Conservation (phyloP, 1,140 invertebrate genomes). For the Protaetia brevitarsis region DNA sequence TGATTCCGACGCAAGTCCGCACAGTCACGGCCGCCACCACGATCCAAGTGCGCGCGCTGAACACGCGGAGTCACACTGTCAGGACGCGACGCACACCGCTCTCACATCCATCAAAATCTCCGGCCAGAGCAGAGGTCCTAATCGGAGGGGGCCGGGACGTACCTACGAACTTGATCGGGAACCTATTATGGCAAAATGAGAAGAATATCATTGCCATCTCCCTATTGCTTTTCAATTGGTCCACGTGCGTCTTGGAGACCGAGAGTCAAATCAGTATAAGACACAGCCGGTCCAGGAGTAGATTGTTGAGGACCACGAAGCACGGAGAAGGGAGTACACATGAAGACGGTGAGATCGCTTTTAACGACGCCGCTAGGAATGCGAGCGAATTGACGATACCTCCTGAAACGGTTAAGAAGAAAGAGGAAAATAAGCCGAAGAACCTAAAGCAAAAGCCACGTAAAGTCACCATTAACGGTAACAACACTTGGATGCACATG, state of each 20-base stretch:
- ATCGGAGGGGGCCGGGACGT: too few species aligned
- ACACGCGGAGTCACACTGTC: neutral
- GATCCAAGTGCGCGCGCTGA: conserved; percentile 24
- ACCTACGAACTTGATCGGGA: too few species aligned
- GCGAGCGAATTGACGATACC: conserved; percentile 21
- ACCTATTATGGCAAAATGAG: neutral
- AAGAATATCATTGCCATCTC: neutral
- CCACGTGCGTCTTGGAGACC: conserved; percentile 19
- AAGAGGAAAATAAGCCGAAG: conserved; percentile 11
- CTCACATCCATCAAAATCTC: neutral
- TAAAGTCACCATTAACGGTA: conserved; percentile 33
- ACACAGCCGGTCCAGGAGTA: conserved; percentile 33
- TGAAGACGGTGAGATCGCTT: conserved; percentile 24
- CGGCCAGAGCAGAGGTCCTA: neutral
- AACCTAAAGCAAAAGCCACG: conserved; percentile 25
- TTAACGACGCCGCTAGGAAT: neutral
- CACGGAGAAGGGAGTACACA: conserved; percentile 27
- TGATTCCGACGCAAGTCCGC: conserved; percentile 31
- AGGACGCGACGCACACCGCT: neutral
- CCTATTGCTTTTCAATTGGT: conserved; percentile 25
- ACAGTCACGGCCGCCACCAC: conserved; percentile 26
- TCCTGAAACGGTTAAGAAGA: conserved; percentile 23
- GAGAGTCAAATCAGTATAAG: conserved; percentile 33
- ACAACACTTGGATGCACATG: conserved; percentile 32
- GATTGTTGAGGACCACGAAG: conserved; percentile 33